Conservation (phyloP, 2,888 invertebrate species). For the Horisme vitalbata region DNA sequence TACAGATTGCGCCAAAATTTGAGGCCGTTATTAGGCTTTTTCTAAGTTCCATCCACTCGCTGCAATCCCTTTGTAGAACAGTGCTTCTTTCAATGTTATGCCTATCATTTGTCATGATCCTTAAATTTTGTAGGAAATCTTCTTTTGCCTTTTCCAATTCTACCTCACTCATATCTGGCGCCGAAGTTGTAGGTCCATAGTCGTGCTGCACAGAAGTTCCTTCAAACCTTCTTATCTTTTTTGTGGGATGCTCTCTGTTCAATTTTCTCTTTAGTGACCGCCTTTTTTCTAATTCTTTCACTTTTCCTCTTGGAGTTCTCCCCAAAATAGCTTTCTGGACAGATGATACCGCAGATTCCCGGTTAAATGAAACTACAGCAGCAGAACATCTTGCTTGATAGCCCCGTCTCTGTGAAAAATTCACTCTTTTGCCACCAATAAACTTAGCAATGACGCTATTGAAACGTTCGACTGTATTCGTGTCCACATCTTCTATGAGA, state of each 20-base stretch:
- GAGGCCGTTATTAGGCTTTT: background rate
- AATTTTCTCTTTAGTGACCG: slow-evolving; percentile 24
- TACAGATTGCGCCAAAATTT: background rate
- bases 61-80: slow-evolving; percentile 31
- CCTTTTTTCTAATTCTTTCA: slow-evolving; percentile 22
- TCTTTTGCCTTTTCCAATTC: slow-evolving; percentile 20
- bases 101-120: slow-evolving; percentile 20
- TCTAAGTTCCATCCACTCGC: background rate
- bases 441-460: slow-evolving; percentile 41
- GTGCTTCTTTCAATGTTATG: slow-evolving; percentile 21
- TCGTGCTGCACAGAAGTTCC: background rate
- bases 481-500: slow-evolving; percentile 4
- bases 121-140: slow-evolving; percentile 25
- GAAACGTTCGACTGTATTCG: slow-evolving; percentile 36
- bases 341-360: background rate
- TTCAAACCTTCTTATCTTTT: slow-evolving; percentile 17
- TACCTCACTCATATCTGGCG: slow-evolving; percentile 27
- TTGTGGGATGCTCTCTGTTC: slow-evolving; percentile 18
- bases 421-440: slow-evolving; percentile 21
- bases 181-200: background rate
- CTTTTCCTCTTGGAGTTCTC: background rate
- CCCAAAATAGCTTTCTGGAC: slow-evolving; percentile 23
- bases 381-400: slow-evolving; percentile 4
- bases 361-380: slow-evolving; percentile 7
- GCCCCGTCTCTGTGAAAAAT: slow-evolving; percentile 3